Evolutionary conservation across 1,140 invertebrate species (phyloP).

Genomic region (Himalopsyche phryganea): DNA sequence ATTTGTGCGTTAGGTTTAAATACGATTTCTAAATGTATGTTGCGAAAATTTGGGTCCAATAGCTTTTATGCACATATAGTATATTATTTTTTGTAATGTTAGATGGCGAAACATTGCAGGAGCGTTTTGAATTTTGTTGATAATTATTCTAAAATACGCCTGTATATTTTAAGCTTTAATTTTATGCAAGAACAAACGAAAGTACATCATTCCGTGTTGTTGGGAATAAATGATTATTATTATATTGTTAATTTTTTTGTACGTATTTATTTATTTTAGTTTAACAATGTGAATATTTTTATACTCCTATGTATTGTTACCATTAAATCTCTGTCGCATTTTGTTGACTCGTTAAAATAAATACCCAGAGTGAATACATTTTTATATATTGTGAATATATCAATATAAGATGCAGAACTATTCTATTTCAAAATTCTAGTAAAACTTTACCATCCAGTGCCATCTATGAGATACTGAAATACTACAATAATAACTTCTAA

Average conservation of each 20-base stretch:
- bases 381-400: no score
- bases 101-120: no score
- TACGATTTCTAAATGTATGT: not conserved
- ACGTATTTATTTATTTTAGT: not conserved
- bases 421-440: no score
- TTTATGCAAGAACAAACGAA: conserved; percentile 3
- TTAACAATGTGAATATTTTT: not conserved
- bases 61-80: conserved; percentile 1
- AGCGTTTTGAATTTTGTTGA: not conserved
- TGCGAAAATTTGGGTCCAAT: conserved; percentile 2
- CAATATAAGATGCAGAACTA: no score
- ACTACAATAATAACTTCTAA: no score
- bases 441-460: no score
- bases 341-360: no score
- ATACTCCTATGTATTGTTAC: not conserved
- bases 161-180: conserved; percentile 1
- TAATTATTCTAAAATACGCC: not conserved
- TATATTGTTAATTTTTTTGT: conserved; percentile 4
- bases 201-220: conserved; percentile 7
- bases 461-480: no score
- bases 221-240: no score
- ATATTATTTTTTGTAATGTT: no score
- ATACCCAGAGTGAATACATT: no score
- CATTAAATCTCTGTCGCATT: not conserved
- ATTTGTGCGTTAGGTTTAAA: not conserved